These are phyloP conservation scores for Oreotrochilus melanogaster DNA, from an alignment of 2,113 vertebrate genomes.

Conservation along the genomic window DNA sequence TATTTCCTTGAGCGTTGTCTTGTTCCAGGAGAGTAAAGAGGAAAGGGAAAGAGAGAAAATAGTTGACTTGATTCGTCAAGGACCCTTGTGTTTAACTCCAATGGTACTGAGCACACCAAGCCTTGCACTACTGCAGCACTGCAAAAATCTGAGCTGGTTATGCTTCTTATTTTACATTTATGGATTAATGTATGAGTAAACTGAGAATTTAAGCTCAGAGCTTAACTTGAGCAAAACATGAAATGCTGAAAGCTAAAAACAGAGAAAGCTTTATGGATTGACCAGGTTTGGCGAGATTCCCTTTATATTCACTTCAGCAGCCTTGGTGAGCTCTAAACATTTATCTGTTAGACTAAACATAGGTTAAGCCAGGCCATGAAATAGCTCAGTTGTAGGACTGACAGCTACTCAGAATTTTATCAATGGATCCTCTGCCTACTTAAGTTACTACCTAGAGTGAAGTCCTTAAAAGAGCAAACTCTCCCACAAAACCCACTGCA, in stretches of 20 bases:
- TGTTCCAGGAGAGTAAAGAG: background rate
- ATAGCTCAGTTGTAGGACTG: background rate
- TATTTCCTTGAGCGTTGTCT: background rate
- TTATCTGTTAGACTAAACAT: constrained; percentile 49
- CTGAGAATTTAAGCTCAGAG: background rate
- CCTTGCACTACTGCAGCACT: background rate
- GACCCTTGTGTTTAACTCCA: background rate
- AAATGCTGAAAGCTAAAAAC: background rate
- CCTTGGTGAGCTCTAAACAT: constrained; percentile 20
- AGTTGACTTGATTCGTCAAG: background rate
- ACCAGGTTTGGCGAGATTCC: background rate
- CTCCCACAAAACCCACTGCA: background rate
- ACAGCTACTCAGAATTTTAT: constrained; percentile 9
- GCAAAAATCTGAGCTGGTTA: background rate
- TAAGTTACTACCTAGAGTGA: constrained; percentile 1
- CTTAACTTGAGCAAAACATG: background rate
- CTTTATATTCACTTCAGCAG: background rate
- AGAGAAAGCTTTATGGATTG: constrained; percentile 7
- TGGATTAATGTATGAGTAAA: background rate
- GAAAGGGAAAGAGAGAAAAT: background rate
- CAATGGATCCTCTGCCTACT: background rate
- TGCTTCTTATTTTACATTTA: background rate
- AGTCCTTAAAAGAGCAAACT: background rate
- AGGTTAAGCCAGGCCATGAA: constrained; percentile 22
- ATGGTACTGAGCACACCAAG: accelerated